These are phyloP conservation scores for Lucifuga dentata DNA, from an alignment of 2,113 vertebrate genomes.

Conservation along the genomic window DNA sequence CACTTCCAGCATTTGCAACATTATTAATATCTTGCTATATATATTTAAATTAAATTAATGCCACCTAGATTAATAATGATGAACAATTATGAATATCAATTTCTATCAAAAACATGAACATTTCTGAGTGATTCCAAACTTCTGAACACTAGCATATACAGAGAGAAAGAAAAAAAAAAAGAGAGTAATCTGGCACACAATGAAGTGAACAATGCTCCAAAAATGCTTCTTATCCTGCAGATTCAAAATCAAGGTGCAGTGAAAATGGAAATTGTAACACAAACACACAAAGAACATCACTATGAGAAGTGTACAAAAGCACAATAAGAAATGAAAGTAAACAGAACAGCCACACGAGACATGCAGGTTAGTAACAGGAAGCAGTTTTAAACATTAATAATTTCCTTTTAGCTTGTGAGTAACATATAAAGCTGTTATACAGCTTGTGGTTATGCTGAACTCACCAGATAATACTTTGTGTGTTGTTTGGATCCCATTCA, in stretches of 20 bases:
- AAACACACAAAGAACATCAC: conserved; percentile 1
- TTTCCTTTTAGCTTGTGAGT: conserved; percentile 31
- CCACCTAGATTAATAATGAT: too few relatives aligned
- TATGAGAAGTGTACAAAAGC: conserved; percentile 6
- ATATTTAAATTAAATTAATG: too few relatives aligned
- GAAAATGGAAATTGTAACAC: conserved; percentile 16
- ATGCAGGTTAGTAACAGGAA: conserved; percentile 83
- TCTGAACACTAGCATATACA: too few relatives aligned
- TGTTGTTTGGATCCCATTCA: conserved; percentile 23
- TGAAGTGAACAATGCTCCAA: neutral
- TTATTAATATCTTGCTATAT: too few relatives aligned
- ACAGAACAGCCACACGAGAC: conserved; percentile 57
- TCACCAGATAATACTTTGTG: neutral
- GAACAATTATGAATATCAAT: too few relatives aligned
- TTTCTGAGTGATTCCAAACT: too few relatives aligned
- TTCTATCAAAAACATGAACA: too few relatives aligned
- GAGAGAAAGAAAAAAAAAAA: too few relatives aligned
- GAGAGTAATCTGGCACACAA: neutral
- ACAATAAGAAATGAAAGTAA: conserved; percentile 21
- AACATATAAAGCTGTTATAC: conserved; percentile 59
- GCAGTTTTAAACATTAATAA: conserved; percentile 28
- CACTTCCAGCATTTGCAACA: too few relatives aligned
- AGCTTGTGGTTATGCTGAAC: conserved; percentile 79
- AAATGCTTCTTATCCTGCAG: conserved; percentile 2
- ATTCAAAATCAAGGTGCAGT: conserved; percentile 15